These are phyloP conservation scores for Cyphomyrmex costatus DNA, from an alignment of 1,140 invertebrate genomes.

Conservation along the genomic window DNA sequence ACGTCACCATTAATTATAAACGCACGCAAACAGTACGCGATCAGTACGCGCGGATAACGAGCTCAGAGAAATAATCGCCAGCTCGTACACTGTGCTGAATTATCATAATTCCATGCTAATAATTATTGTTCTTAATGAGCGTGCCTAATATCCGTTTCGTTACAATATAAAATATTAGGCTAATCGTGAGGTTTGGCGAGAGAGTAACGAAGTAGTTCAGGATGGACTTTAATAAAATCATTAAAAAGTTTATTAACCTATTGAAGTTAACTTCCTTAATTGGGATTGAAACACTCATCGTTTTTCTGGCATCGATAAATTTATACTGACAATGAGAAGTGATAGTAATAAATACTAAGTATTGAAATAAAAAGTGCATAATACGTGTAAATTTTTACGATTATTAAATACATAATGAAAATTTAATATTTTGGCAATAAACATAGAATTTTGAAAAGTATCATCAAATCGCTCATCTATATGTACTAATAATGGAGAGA, in stretches of 20 bases:
- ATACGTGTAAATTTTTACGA: not conserved
- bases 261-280: conserved; percentile 33
- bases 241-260: conserved; percentile 22
- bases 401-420: not conserved
- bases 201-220: conserved; percentile 19
- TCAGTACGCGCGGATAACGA: conserved; percentile 56
- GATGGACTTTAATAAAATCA: conserved; percentile 34
- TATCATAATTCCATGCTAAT: conserved; percentile 37
- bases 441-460: not conserved
- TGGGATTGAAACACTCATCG: not conserved
- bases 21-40: conserved; percentile 41
- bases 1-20: conserved; percentile 57
- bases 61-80: conserved; percentile 60
- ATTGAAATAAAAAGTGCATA: conserved; percentile 1
- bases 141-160: conserved; percentile 32
- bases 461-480: not conserved
- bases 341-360: not conserved
- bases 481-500: not conserved
- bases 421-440: not conserved
- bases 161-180: conserved; percentile 15
- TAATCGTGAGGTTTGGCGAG: conserved; percentile 23
- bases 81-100: not conserved
- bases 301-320: not conserved
- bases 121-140: conserved; percentile 41
- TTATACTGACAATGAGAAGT: not conserved